Conservation (phyloP, 2,888 invertebrate species). For the Dynastes hyllus region DNA sequence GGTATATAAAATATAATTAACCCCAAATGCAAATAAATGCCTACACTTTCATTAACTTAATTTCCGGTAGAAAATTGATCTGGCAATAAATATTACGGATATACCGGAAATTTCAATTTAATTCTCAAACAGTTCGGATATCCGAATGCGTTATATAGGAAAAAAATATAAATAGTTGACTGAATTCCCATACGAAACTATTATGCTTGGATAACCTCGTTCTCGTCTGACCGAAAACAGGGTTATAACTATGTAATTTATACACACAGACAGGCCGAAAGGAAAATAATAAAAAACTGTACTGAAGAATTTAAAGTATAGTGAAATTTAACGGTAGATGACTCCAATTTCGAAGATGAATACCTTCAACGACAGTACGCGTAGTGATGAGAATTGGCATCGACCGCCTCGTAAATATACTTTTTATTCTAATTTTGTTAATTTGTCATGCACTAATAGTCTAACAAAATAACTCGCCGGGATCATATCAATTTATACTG, state of each 20-base stretch:
- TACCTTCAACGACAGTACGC: constrained; percentile 15
- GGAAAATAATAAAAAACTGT: constrained; percentile 10
- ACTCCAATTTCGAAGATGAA: constrained; percentile 19
- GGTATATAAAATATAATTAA: constrained; percentile 25
- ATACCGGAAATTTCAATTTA: constrained; percentile 66
- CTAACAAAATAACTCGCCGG: too few relatives aligned
- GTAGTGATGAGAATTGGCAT: neutral
- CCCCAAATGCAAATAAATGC: constrained; percentile 31
- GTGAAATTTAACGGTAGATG: constrained; percentile 27
- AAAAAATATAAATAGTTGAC: constrained; percentile 22
- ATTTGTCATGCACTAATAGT: too few relatives aligned
- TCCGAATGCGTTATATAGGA: constrained; percentile 39
- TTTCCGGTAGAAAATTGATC: constrained; percentile 64
- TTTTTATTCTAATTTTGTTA: too few relatives aligned
- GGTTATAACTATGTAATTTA: constrained; percentile 31
- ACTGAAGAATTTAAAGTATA: constrained; percentile 23
- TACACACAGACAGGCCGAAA: constrained; percentile 5
- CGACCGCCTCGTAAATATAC: too few relatives aligned
- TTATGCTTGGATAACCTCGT: constrained; percentile 44
- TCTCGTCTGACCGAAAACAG: constrained; percentile 15
- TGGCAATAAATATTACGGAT: constrained; percentile 62
- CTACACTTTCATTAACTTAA: constrained; percentile 55
- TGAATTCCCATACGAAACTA: constrained; percentile 47
- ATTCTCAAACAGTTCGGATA: constrained; percentile 60
- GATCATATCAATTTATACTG: too few relatives aligned